phyloP scores from a whole-genome alignment of 2,113 vertebrate species.

The Silurus asotus region DNA sequence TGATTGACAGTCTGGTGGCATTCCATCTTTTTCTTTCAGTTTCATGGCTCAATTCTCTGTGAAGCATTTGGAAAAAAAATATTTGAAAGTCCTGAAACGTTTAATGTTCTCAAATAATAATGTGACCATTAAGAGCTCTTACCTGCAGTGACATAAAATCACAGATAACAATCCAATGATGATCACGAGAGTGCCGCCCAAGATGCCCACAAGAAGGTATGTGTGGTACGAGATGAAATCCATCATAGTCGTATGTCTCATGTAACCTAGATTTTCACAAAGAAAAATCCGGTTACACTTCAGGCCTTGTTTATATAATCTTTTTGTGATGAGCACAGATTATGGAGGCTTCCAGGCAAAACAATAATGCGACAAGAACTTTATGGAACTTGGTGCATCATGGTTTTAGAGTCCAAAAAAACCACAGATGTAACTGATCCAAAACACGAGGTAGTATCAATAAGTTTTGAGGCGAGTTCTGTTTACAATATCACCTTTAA shows the following conservation, averaged over 20 bases:
- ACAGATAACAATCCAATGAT: conserved; percentile 84
- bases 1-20: conserved; percentile 79
- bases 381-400: background rate
- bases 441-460: too few relatives aligned
- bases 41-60: conserved; percentile 73
- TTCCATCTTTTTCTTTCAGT: conserved; percentile 77
- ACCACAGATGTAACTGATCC: too few relatives aligned
- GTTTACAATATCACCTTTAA: too few relatives aligned
- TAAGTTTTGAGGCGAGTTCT: too few relatives aligned
- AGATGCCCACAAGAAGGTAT: conserved; percentile 84
- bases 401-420: background rate
- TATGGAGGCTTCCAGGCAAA: background rate
- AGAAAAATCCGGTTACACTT: conserved; percentile 35
- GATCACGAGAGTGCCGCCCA: conserved; percentile 85
- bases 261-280: conserved; percentile 71
- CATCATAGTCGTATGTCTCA: conserved; percentile 72
- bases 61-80: background rate
- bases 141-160: conserved; percentile 93
- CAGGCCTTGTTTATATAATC: background rate
- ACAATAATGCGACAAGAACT: background rate
- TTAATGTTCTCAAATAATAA: background rate
- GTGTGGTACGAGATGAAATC: conserved; percentile 88
- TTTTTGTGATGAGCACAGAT: background rate
- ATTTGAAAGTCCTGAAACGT: background rate
- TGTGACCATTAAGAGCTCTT: conserved; percentile 55